These are phyloP conservation scores for Rutilus rutilus DNA, from an alignment of 2,113 vertebrate species.

Conservation along the genomic window DNA sequence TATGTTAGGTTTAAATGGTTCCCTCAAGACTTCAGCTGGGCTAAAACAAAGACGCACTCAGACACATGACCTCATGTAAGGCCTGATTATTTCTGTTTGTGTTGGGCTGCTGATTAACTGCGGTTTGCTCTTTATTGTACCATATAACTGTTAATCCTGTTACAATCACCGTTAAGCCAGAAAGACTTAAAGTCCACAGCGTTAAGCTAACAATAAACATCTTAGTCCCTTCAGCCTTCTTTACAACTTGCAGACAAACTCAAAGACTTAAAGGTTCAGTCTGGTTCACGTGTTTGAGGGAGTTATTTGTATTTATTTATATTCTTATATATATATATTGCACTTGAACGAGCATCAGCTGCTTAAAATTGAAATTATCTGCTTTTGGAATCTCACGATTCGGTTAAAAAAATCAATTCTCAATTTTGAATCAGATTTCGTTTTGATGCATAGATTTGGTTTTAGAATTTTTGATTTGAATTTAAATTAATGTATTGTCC, in stretches of 20 bases:
- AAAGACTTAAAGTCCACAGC: constrained; percentile 4
- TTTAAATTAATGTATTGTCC: no score
- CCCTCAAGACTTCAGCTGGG: background rate
- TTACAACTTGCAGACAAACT: background rate
- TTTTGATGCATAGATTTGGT: no score
- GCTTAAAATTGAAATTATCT: background rate
- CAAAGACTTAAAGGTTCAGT: background rate
- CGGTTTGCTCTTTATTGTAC: constrained; percentile 27
- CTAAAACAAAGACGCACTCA: background rate
- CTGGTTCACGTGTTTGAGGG: background rate
- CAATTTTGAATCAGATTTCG: no score
- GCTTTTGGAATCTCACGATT: no score
- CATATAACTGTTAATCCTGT: constrained; percentile 1
- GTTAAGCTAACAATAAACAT: constrained; percentile 6
- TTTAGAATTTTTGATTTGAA: no score
- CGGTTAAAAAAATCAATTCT: no score
- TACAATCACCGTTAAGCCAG: background rate
- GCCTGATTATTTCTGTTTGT: background rate
- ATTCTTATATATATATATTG: background rate
- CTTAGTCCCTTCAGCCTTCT: background rate
- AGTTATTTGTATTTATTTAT: background rate
- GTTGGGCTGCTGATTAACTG: constrained; percentile 22
- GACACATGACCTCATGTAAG: background rate
- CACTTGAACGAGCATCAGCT: background rate
- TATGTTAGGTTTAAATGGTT: background rate